Percentiles rank a stretch among this genome's conserved stretches.
phyloP scores from a whole-genome alignment of 2,888 invertebrate genomes.

The Dascillus cervinus region DNA sequence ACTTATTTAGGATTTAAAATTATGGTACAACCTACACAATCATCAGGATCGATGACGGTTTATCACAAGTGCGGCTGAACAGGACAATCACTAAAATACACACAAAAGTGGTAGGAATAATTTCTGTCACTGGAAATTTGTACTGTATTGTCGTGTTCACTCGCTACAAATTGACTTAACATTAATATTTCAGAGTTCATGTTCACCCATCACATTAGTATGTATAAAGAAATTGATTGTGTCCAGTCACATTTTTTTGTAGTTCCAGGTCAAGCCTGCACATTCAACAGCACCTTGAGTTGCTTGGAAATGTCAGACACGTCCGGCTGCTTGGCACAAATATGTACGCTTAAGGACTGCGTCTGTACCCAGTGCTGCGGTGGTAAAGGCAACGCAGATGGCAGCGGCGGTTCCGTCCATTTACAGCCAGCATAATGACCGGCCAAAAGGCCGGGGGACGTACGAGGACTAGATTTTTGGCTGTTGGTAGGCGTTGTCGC shows the following conservation, averaged over 20 bases:
- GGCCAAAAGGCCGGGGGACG: conserved; percentile 38
- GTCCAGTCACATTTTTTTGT: conserved; percentile 26
- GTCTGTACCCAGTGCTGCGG: conserved; percentile 66
- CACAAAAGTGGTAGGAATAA: neutral
- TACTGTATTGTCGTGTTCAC: conserved; percentile 42
- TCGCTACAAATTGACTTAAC: conserved; percentile 37
- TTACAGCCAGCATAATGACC: conserved; percentile 59
- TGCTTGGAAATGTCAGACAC: conserved; percentile 35
- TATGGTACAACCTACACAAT: conserved; percentile 28
- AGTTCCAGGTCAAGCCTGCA: conserved; percentile 39
- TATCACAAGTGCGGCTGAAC: conserved; percentile 44
- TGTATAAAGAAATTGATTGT: conserved; percentile 33
- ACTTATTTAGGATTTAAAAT: conserved; percentile 31
- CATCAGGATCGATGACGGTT: conserved; percentile 14
- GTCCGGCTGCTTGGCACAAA: conserved; percentile 35
- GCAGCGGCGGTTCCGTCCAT: conserved; percentile 64
- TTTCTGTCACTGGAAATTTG: neutral
- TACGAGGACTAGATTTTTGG: conserved; percentile 23
- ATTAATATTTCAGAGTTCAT: conserved; percentile 20
- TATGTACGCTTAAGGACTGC: conserved; percentile 48
- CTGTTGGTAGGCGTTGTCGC: conserved; percentile 16
- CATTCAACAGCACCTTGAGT: conserved; percentile 40
- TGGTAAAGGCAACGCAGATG: conserved; percentile 62
- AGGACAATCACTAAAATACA: conserved; percentile 34
- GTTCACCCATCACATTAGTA: conserved; percentile 34